Conservation (phyloP, 37 sponge, comb jelly and placozoan genomes). For the Agelas oroides region DNA sequence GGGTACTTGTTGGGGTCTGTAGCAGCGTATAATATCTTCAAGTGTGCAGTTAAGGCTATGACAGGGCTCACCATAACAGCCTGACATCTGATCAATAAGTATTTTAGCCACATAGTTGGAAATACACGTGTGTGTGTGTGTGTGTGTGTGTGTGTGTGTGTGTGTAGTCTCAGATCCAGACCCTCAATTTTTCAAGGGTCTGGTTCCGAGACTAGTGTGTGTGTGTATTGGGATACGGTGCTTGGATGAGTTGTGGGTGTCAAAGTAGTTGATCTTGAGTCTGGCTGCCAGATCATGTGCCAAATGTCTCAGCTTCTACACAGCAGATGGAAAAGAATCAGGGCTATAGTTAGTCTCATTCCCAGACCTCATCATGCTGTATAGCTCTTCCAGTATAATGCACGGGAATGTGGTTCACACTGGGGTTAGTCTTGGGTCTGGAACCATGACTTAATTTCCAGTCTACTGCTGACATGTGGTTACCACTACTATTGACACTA, state of each 20-base stretch:
- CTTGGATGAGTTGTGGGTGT: constrained; percentile 40
- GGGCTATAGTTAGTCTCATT: no score
- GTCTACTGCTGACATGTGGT: no score
- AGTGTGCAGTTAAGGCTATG: background rate
- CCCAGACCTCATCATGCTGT: no score
- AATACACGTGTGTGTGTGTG: background rate
- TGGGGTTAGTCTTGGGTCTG: no score
- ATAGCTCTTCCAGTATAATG: no score
- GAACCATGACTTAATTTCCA: no score
- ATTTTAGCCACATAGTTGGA: no score
- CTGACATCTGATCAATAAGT: background rate
- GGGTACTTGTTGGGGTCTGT: background rate
- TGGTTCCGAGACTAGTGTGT: background rate
- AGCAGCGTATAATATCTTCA: background rate
- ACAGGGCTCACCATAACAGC: background rate
- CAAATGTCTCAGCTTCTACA: constrained; percentile 44
- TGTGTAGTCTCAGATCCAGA: no score
- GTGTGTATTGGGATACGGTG: constrained; percentile 53
- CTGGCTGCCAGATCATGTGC: constrained; percentile 28
- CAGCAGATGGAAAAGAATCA: background rate
- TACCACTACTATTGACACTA: background rate
- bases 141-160: no score
- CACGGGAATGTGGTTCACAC: no score
- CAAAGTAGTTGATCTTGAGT: constrained; percentile 63
- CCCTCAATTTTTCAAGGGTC: no score